Evolutionary conservation across 2,888 invertebrate species (phyloP).

Genomic region (Leptinotarsa rubiginosa): DNA sequence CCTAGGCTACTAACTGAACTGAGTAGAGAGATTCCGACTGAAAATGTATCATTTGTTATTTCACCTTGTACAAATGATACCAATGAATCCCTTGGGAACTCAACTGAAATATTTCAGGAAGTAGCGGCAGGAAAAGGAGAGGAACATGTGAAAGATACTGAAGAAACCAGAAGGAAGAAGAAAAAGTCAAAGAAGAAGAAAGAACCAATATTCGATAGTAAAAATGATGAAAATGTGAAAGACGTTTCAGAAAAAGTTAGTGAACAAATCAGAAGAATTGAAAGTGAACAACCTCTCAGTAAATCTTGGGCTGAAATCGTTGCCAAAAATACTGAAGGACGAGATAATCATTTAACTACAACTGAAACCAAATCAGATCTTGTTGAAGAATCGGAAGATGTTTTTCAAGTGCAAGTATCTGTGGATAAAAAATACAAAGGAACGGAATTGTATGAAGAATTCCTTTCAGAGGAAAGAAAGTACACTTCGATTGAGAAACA

Average conservation of each 20-base stretch:
- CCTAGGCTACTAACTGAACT: background rate
- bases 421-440: background rate
- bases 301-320: constrained; percentile 31
- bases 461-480: constrained; percentile 25
- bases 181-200: constrained; percentile 34
- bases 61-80: background rate
- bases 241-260: constrained; percentile 1
- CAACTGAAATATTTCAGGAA: background rate
- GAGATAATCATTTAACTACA: background rate
- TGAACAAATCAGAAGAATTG: constrained; percentile 19
- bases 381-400: background rate
- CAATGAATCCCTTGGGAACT: constrained; percentile 20
- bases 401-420: background rate
- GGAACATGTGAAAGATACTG: constrained; percentile 1
- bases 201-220: constrained; percentile 11
- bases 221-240: constrained; percentile 5
- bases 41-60: background rate
- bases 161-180: constrained; percentile 32
- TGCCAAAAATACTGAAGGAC: constrained; percentile 14
- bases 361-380: background rate
- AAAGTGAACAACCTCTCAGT: constrained; percentile 20
- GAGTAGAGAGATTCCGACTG: background rate
- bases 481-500: background rate
- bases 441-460: background rate
- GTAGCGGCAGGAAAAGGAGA: constrained; percentile 4